Percentiles rank a stretch among this genome's conserved stretches.
Conservation (phyloP, 1,140 invertebrate species). For the Drosophila guanche region DNA sequence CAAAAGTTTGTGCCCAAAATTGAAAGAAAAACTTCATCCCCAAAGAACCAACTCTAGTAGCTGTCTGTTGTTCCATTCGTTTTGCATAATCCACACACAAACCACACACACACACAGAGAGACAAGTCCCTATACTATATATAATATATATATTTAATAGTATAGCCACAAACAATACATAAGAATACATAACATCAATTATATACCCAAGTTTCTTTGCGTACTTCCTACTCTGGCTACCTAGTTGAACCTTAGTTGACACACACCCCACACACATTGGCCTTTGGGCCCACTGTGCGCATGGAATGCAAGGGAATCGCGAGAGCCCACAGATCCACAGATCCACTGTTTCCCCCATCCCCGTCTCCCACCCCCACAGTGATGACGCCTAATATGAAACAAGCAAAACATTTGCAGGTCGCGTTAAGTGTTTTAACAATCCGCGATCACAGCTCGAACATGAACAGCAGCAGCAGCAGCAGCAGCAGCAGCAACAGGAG, state of each 20-base stretch:
- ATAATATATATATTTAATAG: too few species aligned
- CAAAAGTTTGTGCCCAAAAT: slow-evolving; percentile 13
- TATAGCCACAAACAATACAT: too few species aligned
- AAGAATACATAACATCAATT: neutral
- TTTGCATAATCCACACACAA: slow-evolving; percentile 43
- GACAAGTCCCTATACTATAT: too few species aligned
- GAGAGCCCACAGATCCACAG: slow-evolving; percentile 33
- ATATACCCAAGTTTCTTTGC: slow-evolving; percentile 7
- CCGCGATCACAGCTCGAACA: slow-evolving; percentile 31
- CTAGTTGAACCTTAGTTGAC: slow-evolving; percentile 39
- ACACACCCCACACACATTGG: slow-evolving; percentile 45
- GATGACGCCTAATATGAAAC: slow-evolving; percentile 82
- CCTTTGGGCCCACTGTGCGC: slow-evolving; percentile 57
- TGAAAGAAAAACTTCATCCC: slow-evolving; percentile 19
- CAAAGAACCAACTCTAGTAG: slow-evolving; percentile 48
- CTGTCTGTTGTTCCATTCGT: slow-evolving; percentile 48
- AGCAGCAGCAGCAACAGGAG: slow-evolving; percentile 10
- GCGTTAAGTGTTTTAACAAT: slow-evolving; percentile 76
- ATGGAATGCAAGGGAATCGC: slow-evolving; percentile 68
- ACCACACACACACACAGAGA: neutral
- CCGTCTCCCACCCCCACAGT: slow-evolving; percentile 57
- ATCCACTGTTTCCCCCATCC: slow-evolving; percentile 1
- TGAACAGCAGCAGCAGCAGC: slow-evolving; percentile 36
- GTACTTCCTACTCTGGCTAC: slow-evolving; percentile 5
- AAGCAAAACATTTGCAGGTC: slow-evolving; percentile 83